Base-by-base conservation (phyloP, 1,140 invertebrate genomes). In the Drosophila biarmipes region DNA sequence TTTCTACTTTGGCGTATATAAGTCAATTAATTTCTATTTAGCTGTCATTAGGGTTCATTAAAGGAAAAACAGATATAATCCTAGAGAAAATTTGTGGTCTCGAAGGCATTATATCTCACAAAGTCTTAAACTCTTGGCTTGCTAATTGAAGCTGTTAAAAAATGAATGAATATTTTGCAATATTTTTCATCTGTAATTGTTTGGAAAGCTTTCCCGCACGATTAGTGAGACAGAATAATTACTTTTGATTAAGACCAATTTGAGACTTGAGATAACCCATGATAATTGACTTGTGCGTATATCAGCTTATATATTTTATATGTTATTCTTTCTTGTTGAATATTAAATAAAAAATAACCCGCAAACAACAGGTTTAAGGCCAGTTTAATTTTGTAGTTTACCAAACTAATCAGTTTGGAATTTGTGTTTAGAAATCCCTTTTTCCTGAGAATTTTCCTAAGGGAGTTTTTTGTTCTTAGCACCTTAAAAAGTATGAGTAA, bases 11-110 rank as follows among this genome's bases (percentile, higher is more conserved):
- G 27, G 35, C 71, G 45, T 64, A 57, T 37, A 54, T 52, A 40
- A 58, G 52, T 61, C 81, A 80, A 86, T 80, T 86, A 80, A 86
- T 86, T 59, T 59, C 34, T 54, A 64, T 68, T 86, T 86, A 86
- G 73, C 53, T 61, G 43, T 62, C 49, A 64, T 86, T 80, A 86
- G 81, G 35, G 42, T 79, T 84, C 49, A 69, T 79, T 74, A 78
- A 46, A 56, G 12, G 48, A 29, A 77, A 54, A 76, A 55, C 48
- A 31, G 31, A 69, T 66, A 52, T 82, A 58, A 59, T 73, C 59
- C 15, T 51, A 34, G 17, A 10, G 31, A 61, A 64, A 71, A 43
- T 17, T 59, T 54, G n/a, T 80, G 15, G 48, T 17, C 29, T 57
- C 43, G 53, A 59, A 52, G 42, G 35, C 38, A 49, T 10, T 24